Conservation (phyloP, 2,888 invertebrate genomes). For the Xylocampa areola region DNA sequence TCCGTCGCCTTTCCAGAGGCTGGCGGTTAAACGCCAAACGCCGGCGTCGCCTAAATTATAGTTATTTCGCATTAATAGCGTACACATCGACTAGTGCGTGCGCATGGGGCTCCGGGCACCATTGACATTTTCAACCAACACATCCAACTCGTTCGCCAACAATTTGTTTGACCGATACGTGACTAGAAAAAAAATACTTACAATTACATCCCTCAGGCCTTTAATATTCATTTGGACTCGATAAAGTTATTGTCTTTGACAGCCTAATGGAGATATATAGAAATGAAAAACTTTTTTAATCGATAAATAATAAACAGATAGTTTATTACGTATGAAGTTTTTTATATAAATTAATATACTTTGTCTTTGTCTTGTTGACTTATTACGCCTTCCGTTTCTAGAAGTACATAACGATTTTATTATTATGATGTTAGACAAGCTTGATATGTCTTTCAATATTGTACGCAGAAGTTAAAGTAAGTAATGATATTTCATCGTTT, state of each 20-base stretch:
- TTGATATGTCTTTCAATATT: too few species aligned
- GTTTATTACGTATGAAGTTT: slow-evolving; percentile 32
- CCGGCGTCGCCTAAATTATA: slow-evolving; percentile 83
- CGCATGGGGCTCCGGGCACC: slow-evolving; percentile 74
- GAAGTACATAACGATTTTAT: slow-evolving; percentile 14
- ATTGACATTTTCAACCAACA: slow-evolving; percentile 78
- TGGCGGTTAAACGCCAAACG: slow-evolving; percentile 81
- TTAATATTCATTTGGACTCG: slow-evolving; percentile 27
- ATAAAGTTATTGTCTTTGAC: slow-evolving; percentile 47
- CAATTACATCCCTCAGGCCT: slow-evolving; percentile 28
- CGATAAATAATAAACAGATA: slow-evolving; percentile 40
- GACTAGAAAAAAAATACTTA: slow-evolving; percentile 51
- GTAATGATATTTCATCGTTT: too few species aligned
- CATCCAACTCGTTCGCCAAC: slow-evolving; percentile 59
- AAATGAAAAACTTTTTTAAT: slow-evolving; percentile 38
- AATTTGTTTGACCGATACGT: slow-evolving; percentile 60
- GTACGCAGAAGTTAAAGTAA: too few species aligned
- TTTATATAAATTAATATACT: slow-evolving; percentile 24
- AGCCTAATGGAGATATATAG: slow-evolving; percentile 32
- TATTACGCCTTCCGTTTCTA: slow-evolving; percentile 21
- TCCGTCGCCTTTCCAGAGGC: slow-evolving; percentile 86
- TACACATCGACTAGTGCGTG: slow-evolving; percentile 81
- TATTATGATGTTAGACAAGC: too few species aligned
- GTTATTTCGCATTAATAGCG: slow-evolving; percentile 87
- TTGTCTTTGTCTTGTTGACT: slow-evolving; percentile 44